Evolutionary conservation across 2,888 invertebrate species (phyloP).

Genomic region (Andricus curvator): DNA sequence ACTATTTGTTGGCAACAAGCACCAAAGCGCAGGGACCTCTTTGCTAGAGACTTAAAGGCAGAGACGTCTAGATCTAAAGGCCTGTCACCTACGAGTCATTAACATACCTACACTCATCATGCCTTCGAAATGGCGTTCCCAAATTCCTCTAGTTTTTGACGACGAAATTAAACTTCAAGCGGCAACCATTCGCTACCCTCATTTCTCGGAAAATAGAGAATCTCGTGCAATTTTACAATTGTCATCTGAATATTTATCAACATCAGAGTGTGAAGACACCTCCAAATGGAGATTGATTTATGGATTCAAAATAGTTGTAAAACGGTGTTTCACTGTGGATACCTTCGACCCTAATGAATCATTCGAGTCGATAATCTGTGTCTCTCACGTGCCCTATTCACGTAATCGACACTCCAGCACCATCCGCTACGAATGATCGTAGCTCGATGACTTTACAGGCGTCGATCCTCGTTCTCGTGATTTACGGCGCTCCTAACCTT

Average conservation of each 20-base stretch:
- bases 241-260: neutral
- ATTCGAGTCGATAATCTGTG: slow-evolving; percentile 27
- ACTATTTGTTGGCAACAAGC: slow-evolving; percentile 77
- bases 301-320: neutral
- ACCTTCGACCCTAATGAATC: slow-evolving; percentile 30
- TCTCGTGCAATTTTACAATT: neutral
- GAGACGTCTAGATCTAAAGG: slow-evolving; percentile 74
- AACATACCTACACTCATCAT: slow-evolving; percentile 65
- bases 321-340: neutral
- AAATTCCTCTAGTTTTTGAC: slow-evolving; percentile 1
- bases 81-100: slow-evolving; percentile 77
- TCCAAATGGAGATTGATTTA: neutral
- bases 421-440: slow-evolving; percentile 69
- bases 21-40: slow-evolving; percentile 65
- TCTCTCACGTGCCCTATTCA: slow-evolving; percentile 34
- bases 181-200: neutral
- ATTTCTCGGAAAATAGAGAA: slow-evolving; percentile 12
- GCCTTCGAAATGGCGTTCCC: slow-evolving; percentile 22
- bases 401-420: slow-evolving; percentile 61
- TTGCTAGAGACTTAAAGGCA: slow-evolving; percentile 51
- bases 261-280: neutral
- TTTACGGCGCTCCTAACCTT: slow-evolving; percentile 74
- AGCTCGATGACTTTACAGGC: slow-evolving; percentile 74
- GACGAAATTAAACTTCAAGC: slow-evolving; percentile 28
- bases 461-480: slow-evolving; percentile 75